Percentiles rank a stretch among this genome's conserved stretches.
Conservation (phyloP, 2,888 invertebrate species). For the Gryllus longicercus region DNA sequence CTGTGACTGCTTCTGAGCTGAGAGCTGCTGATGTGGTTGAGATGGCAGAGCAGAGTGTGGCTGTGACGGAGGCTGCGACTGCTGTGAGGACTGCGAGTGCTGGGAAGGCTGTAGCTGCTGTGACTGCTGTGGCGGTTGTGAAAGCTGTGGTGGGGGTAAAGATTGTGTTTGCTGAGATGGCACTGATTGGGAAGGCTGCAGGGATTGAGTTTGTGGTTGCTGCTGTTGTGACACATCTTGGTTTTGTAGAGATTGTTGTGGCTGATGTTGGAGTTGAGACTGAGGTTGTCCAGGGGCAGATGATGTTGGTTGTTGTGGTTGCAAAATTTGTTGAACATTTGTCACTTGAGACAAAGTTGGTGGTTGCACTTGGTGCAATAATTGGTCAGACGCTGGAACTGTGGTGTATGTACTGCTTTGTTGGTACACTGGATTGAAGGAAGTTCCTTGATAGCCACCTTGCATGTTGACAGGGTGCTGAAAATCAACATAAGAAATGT, state of each 20-base stretch:
- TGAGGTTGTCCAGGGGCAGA: constrained; percentile 30
- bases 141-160: constrained; percentile 26
- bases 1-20: constrained; percentile 25
- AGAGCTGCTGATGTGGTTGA: constrained; percentile 37
- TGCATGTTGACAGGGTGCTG: neutral
- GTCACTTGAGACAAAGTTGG: constrained; percentile 29
- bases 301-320: constrained; percentile 23
- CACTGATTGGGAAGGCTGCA: constrained; percentile 21
- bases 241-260: neutral
- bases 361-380: constrained; percentile 41
- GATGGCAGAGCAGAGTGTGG: constrained; percentile 35
- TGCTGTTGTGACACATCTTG: constrained; percentile 12
- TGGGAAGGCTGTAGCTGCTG: neutral
- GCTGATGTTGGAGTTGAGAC: neutral
- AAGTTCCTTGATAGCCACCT: neutral
- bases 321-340: constrained; percentile 18
- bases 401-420: neutral
- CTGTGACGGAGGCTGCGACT: constrained; percentile 44
- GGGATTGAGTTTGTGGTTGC: constrained; percentile 19
- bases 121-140: neutral
- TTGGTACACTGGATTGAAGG: neutral
- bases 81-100: neutral
- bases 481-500: neutral
- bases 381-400: constrained; percentile 36
- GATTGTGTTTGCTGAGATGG: constrained; percentile 32